A percentile compares a stretch with the other conserved stretches of the same genome.
Conservation (phyloP, 2,888 invertebrate genomes). For the Sphecodes monilicornis region DNA sequence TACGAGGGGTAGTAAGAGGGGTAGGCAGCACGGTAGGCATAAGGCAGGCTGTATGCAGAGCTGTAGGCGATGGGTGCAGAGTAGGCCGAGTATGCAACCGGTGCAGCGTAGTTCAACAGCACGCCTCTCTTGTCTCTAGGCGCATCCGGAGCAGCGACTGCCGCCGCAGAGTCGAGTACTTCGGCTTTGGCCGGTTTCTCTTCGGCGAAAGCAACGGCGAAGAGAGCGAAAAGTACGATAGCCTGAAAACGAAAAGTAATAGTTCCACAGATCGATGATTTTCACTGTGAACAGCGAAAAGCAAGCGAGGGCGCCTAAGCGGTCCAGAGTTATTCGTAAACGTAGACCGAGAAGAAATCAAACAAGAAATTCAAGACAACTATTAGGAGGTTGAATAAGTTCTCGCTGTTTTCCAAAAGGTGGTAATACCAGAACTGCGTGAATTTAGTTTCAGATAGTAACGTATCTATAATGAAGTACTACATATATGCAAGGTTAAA, state of each 20-base stretch:
- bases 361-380: neutral
- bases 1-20: slow-evolving; percentile 71
- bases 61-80: slow-evolving; percentile 66
- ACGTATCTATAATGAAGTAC: too few relatives aligned
- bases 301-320: neutral
- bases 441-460: too few relatives aligned
- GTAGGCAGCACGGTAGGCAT: slow-evolving; percentile 68
- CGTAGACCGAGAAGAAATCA: neutral
- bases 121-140: slow-evolving; percentile 77
- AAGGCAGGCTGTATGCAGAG: slow-evolving; percentile 66
- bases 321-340: neutral
- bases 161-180: slow-evolving; percentile 24
- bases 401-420: too few relatives aligned
- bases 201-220: slow-evolving; percentile 72
- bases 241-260: slow-evolving; percentile 63
- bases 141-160: slow-evolving; percentile 35
- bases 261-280: neutral
- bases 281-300: neutral
- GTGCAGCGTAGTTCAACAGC: slow-evolving; percentile 62
- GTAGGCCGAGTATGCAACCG: slow-evolving; percentile 67
- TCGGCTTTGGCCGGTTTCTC: slow-evolving; percentile 51
- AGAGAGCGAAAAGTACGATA: slow-evolving; percentile 75
- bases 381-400: too few relatives aligned
- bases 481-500: too few relatives aligned
- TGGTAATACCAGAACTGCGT: too few relatives aligned